A percentile compares a stretch with the other conserved stretches of the same genome.
Evolutionary conservation across 2,888 invertebrate species (phyloP).

Genomic region (Lepidocyrtinus sp.): DNA sequence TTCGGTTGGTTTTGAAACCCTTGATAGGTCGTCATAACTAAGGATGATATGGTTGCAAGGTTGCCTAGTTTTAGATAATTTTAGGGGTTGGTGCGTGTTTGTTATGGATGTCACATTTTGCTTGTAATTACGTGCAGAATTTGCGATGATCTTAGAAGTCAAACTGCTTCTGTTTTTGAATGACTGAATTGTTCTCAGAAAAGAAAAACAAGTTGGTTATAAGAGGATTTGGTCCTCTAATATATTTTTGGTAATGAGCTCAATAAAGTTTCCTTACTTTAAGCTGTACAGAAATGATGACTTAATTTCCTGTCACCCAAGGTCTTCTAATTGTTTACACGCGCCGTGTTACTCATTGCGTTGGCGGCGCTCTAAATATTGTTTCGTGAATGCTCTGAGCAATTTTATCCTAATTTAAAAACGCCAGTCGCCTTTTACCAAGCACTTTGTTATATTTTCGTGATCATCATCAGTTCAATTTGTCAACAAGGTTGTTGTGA

Average conservation of each 20-base stretch:
- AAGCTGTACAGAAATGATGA: background rate
- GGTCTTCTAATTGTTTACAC: slow-evolving; percentile 1
- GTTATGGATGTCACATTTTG: slow-evolving; percentile 32
- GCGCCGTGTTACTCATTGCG: background rate
- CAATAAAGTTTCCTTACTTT: background rate
- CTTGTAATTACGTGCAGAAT: slow-evolving; percentile 25
- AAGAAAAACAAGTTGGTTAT: no score
- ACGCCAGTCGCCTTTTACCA: no score
- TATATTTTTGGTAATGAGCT: no score
- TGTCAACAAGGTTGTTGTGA: no score
- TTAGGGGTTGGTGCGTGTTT: slow-evolving; percentile 18
- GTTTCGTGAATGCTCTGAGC: no score
- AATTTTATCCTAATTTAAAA: no score
- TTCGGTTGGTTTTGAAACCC: slow-evolving; percentile 2
- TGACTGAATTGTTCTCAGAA: no score
- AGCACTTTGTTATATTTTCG: no score
- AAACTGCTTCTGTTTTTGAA: no score
- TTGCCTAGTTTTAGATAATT: background rate
- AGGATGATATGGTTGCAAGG: background rate
- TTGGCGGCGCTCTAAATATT: background rate
- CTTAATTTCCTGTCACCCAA: background rate
- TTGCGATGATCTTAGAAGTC: no score
- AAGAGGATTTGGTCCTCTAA: no score
- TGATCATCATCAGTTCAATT: no score
- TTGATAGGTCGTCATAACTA: background rate